Base-by-base conservation (phyloP, 2,113 vertebrate genomes). In the Syngnathus floridae region DNA sequence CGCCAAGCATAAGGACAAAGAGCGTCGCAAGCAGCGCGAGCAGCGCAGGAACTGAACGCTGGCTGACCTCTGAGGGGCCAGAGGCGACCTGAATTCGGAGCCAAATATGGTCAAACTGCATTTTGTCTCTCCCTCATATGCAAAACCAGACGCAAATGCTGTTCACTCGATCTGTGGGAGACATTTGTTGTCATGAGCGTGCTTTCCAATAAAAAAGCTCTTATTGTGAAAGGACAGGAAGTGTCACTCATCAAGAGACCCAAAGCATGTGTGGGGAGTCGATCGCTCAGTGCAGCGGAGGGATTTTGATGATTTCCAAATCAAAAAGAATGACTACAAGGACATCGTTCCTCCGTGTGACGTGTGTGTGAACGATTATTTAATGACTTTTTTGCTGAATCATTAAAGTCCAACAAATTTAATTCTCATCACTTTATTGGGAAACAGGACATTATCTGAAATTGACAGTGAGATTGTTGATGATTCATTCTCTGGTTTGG, bases 1-100 rank as follows among this genome's bases (percentile, higher is more conserved):
- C 86, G 93, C 92, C 31, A 91, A 89, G 71, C 93, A 93, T 82
- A 90, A 90, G 2, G 93, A 93, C 59, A 96, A 93, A 67, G 93
- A 93, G 46, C 86, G 91, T 46, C 89, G 88, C 64, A 87, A 85
- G 51, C 90, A 93, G 65, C 90, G 84, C 60, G 91, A 93, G 71
- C 92, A 90, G 72, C 90, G 82, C 72, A 90, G 90, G 84, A 86
- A 71, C 74, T 91, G 73, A 86, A 16, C 21, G 19, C 38, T 4
- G 2, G 6, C 31, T 31, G 26, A 31, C 26, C 26, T 31, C 26
- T 31, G 26, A 26, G 26, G 26, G 26, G 26, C 26, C 26, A 31
- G 26, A 31, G 26, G 26, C 26, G 26, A 31, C 26, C 26, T 31
- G 26, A 31, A 3, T 31, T 31, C 26, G 2, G 26, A 31, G 38